Evolutionary conservation across 2,888 invertebrate species (phyloP).

Genomic region (Ephialtes manifestator): DNA sequence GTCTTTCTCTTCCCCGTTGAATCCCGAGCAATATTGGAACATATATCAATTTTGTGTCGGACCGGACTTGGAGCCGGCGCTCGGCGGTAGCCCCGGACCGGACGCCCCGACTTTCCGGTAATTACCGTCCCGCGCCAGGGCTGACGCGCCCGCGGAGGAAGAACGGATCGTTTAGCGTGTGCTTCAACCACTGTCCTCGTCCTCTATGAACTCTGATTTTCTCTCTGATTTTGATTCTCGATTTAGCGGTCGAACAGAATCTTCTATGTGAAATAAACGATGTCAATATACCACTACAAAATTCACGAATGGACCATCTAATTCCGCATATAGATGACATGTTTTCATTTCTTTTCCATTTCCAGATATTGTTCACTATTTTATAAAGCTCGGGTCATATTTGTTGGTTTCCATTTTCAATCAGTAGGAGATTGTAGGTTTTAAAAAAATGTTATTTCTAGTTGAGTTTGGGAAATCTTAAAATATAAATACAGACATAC

Average conservation of each 20-base stretch:
- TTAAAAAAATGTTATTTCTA: too few species aligned
- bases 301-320: too few species aligned
- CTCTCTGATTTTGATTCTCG: constrained; percentile 44
- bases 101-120: constrained; percentile 67
- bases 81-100: constrained; percentile 63
- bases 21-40: constrained; percentile 63
- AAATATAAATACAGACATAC: too few species aligned
- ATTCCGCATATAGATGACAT: too few species aligned
- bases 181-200: constrained; percentile 44
- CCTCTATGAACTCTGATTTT: not conserved
- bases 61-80: constrained; percentile 49
- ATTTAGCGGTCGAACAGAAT: constrained; percentile 11
- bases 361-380: too few species aligned
- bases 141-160: constrained; percentile 43
- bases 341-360: too few species aligned
- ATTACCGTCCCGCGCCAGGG: constrained; percentile 58
- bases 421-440: too few species aligned
- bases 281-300: not conserved
- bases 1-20: constrained; percentile 30
- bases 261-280: not conserved
- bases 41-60: constrained; percentile 64
- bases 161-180: constrained; percentile 60
- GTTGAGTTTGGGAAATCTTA: too few species aligned
- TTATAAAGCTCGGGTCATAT: too few species aligned
- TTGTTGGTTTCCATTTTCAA: too few species aligned